Base-by-base conservation (phyloP, 1,140 invertebrate species). In the Cyclargus thomasi region DNA sequence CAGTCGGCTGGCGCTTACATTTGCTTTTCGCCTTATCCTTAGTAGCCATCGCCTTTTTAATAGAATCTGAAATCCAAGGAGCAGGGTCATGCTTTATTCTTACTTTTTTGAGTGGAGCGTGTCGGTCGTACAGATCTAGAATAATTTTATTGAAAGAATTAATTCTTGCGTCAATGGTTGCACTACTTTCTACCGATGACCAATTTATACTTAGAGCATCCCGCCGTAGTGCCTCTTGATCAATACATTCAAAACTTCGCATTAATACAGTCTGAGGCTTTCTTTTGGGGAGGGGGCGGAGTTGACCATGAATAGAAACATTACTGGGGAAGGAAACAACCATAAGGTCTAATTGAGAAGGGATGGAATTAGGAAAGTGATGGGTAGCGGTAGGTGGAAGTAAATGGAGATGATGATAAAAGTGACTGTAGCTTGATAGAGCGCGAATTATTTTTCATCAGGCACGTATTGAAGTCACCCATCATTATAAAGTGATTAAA, bases 21-120 rank as follows among this genome's bases (percentile, higher is more conserved):
- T 63, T 63, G 0, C 62, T 23, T 63, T 63, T 63, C 3, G 23
- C 62, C 22, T 17, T 21, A 63, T 63, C 62, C 6, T 23, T 63
- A 29, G 62, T 3, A 6, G 23, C 62, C 62, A 36, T 63, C 5
- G 10, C 10, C 22, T 63, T 5, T n/a, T 23, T 63, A 23, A 63
- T 63, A 23, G 11, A 23, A 17, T 63, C 62, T 0, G 62, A 63
- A 16, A 63, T 63, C 23, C 62, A 63, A 8, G 62, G 62, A 14
- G 62, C 62, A 23, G 22, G 22, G 29, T 63, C 29, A n/a, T 6
- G 62, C n/a, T 63, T 63, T 0, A 63, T 63, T 63, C 35, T 29
- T 3, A 29, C 29, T 8, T 4, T 63, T 17, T 63, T 63, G n/a
- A 63, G 21, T n/a, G 62, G 62, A 35, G 62, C 22, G n/a, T 63